These are phyloP conservation scores for Therioaphis trifolii DNA, from an alignment of 2,888 invertebrate genomes.

Conservation along the genomic window DNA sequence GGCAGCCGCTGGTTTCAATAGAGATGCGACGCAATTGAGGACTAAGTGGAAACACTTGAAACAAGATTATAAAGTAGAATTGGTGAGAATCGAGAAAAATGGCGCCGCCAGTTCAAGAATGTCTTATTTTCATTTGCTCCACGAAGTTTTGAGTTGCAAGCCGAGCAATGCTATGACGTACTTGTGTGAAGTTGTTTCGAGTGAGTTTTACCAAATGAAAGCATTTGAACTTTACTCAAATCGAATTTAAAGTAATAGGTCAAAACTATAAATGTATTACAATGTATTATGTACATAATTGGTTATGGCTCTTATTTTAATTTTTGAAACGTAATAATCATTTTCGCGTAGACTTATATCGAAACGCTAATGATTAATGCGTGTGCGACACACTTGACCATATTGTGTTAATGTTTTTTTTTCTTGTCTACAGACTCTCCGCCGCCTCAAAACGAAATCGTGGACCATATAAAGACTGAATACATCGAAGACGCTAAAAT, in stretches of 20 bases:
- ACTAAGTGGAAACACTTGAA: constrained; percentile 60
- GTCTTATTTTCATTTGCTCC: constrained; percentile 52
- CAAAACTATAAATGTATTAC: too few relatives aligned
- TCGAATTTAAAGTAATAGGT: too few relatives aligned
- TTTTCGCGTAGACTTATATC: too few relatives aligned
- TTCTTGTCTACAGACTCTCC: constrained; percentile 56
- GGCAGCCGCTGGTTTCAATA: constrained; percentile 51
- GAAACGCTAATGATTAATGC: too few relatives aligned
- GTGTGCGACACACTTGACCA: too few relatives aligned
- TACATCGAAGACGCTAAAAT: constrained; percentile 15
- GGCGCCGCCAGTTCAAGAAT: constrained; percentile 42
- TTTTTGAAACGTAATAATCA: too few relatives aligned
- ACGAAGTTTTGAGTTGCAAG: constrained; percentile 56
- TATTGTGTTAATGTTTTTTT: too few relatives aligned
- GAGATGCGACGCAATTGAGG: constrained; percentile 53
- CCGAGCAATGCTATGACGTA: constrained; percentile 52
- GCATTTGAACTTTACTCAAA: too few relatives aligned
- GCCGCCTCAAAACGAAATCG: constrained; percentile 21
- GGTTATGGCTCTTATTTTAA: too few relatives aligned
- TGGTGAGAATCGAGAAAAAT: constrained; percentile 51
- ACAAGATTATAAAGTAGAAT: constrained; percentile 57
- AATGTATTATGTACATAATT: too few relatives aligned
- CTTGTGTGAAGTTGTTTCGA: constrained; percentile 52
- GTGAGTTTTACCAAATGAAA: neutral
- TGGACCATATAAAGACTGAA: constrained; percentile 35